phyloP scores from a whole-genome alignment of 2,797 vertebrate genomes.

The Molothrus aeneus region DNA sequence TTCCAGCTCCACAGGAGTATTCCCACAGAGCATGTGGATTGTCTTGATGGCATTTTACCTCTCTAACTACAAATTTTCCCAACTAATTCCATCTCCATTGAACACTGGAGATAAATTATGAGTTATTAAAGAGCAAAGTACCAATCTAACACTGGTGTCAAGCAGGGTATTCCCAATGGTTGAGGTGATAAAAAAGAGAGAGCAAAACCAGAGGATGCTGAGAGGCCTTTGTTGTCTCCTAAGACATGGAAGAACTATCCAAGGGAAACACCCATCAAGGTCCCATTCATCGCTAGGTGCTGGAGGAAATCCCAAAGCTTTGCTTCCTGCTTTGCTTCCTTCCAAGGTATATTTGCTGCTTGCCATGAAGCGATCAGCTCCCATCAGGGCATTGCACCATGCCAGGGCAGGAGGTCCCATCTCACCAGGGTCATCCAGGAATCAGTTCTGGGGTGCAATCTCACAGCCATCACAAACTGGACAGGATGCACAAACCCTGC shows the following conservation, averaged over 20 bases:
- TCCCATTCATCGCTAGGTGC: not conserved
- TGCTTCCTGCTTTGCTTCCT: not conserved
- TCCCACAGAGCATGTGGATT: not conserved
- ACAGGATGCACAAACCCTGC: not conserved
- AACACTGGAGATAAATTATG: not conserved
- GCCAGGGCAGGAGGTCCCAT: not conserved
- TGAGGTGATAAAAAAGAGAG: not conserved
- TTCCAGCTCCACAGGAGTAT: not conserved
- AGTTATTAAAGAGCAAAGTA: not conserved
- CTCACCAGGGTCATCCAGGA: not conserved
- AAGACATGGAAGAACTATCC: not conserved
- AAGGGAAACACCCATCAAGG: not conserved
- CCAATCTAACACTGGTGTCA: not conserved
- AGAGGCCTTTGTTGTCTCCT: not conserved
- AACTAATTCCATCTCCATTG: not conserved
- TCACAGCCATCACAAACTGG: not conserved
- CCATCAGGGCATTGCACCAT: fast-evolving
- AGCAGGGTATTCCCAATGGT: not conserved
- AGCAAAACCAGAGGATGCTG: not conserved
- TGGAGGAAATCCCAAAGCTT: not conserved
- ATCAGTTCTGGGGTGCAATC: not conserved
- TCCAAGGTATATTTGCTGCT: not conserved
- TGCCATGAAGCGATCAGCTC: not conserved
- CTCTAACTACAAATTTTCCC: not conserved
- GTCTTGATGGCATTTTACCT: not conserved